phyloP scores from a whole-genome alignment of 2,797 vertebrate genomes.

The Acanthurus lineatus region DNA sequence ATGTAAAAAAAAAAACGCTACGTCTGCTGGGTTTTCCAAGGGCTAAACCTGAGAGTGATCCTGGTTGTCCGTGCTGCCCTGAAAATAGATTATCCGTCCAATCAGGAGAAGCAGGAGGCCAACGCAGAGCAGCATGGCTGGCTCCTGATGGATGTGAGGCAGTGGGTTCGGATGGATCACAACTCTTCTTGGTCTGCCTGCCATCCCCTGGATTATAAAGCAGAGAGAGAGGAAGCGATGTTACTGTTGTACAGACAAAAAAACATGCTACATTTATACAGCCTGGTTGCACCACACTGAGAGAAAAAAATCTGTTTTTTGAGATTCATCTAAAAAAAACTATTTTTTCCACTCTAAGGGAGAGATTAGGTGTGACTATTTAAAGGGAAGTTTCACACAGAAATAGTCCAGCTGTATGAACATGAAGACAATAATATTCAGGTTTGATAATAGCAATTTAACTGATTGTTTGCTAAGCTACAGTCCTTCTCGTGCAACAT shows the following conservation, averaged over 20 bases:
- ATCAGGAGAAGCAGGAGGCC: slow-evolving; percentile 79
- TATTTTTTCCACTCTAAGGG: too few species aligned
- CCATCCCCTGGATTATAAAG: slow-evolving; percentile 63
- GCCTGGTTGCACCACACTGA: not conserved
- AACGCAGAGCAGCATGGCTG: slow-evolving; percentile 74
- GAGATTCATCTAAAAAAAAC: too few species aligned
- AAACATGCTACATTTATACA: too few species aligned
- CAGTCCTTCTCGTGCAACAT: too few species aligned
- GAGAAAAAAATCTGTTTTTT: not conserved
- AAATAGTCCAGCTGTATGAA: too few species aligned
- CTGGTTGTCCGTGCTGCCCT: slow-evolving; percentile 59
- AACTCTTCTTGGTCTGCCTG: slow-evolving; percentile 37
- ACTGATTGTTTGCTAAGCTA: too few species aligned
- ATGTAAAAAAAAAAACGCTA: slow-evolving; percentile 72
- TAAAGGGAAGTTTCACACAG: too few species aligned
- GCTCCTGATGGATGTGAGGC: slow-evolving; percentile 71
- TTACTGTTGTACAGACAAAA: not conserved
- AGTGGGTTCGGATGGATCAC: slow-evolving; percentile 38
- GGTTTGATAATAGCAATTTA: too few species aligned
- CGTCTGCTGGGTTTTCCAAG: slow-evolving; percentile 79
- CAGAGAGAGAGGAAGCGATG: slow-evolving; percentile 2
- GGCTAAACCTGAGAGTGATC: slow-evolving; percentile 70
- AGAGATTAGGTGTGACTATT: too few species aligned
- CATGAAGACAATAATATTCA: not conserved
- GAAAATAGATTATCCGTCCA: slow-evolving; percentile 78